Evolutionary conservation across 2,888 invertebrate genomes (phyloP).

Genomic region (Drosophila infuscata): DNA sequence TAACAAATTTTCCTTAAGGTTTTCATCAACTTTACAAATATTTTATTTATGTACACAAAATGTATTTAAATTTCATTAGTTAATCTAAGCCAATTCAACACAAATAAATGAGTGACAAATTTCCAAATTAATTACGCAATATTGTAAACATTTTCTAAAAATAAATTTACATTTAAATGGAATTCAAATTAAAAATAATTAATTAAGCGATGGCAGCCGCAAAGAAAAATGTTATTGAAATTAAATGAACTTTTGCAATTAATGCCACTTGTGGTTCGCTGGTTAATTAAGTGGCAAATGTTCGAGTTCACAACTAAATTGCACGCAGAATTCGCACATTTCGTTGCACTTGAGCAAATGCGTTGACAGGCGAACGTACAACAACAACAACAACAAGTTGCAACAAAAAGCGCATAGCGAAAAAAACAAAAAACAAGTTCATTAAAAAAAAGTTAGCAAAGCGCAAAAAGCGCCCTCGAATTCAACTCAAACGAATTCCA

Average conservation of each 20-base stretch:
- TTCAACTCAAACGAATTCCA: conserved; percentile 70
- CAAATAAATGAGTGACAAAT: background rate
- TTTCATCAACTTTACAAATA: background rate
- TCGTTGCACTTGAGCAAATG: conserved; percentile 54
- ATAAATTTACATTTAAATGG: background rate
- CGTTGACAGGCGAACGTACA: conserved; percentile 58
- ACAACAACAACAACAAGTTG: conserved; percentile 18
- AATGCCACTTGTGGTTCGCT: conserved; percentile 17
- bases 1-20: background rate
- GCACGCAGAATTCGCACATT: conserved; percentile 39
- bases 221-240: background rate
- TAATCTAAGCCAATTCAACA: background rate
- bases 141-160: background rate
- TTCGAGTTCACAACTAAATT: conserved; percentile 64
- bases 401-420: conserved; percentile 39
- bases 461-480: conserved; percentile 42
- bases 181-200: background rate
- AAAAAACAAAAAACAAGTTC: conserved; percentile 80
- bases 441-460: conserved; percentile 71
- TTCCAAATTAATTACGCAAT: background rate
- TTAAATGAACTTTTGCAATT: conserved; percentile 42
- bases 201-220: background rate
- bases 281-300: conserved; percentile 60
- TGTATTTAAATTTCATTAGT: background rate
- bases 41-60: background rate